These are phyloP conservation scores for Rattus norvegicus DNA, from an alignment of 2,113 vertebrate genomes.

Conservation along the genomic window DNA sequence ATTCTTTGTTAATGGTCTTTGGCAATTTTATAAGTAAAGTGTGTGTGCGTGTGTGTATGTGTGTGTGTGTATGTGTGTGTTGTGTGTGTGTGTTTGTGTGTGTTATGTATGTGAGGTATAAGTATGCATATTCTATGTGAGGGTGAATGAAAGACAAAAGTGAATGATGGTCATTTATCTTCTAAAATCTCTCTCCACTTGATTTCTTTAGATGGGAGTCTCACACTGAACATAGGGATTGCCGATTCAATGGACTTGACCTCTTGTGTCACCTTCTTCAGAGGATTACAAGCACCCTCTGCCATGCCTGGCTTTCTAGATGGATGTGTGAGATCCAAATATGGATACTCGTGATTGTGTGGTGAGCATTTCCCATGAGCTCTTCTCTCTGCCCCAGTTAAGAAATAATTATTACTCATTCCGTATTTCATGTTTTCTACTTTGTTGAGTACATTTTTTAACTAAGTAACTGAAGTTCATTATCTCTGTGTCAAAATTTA, in stretches of 20 bases:
- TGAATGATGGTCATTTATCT: background rate
- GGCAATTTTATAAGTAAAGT: background rate
- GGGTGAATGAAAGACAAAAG: background rate
- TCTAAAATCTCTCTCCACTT: background rate
- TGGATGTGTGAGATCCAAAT: background rate
- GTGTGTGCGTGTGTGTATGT: background rate
- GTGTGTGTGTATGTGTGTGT: background rate
- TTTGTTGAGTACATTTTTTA: background rate
- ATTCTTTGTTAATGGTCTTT: background rate
- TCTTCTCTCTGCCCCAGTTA: background rate
- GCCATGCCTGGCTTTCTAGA: background rate
- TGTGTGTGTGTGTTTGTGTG: background rate
- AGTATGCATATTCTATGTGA: background rate
- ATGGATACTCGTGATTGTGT: too few species aligned
- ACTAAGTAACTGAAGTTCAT: background rate
- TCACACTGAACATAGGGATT: background rate
- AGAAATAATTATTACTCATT: background rate
- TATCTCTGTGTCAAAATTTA: background rate
- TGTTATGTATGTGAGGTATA: background rate
- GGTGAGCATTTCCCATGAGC: background rate
- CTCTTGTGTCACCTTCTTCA: background rate
- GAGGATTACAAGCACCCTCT: background rate
- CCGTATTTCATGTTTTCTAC: background rate
- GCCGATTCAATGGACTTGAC: background rate
- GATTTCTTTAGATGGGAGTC: too few species aligned